Evolutionary conservation across 2,113 vertebrate species (phyloP), one percentile per base, ranked within the genome.

Genomic region (Maccullochella peelii): DNA sequence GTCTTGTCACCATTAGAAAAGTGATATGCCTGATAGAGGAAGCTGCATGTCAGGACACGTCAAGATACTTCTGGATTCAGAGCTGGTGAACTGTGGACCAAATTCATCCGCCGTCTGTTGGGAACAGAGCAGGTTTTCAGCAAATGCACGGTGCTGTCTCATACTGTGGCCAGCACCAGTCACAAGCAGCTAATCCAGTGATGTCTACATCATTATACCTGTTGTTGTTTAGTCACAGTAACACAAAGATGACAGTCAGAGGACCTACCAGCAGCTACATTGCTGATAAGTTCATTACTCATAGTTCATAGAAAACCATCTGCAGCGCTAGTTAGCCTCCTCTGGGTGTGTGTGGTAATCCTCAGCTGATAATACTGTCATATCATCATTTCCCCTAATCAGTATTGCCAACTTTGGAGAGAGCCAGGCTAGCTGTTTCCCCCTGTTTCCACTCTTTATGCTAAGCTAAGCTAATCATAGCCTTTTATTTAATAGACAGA

Each of bases 41-140:
- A 40, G 69, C 55, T 47, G 52, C 87, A 23, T 68, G 88, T 83
- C 15, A 14, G 52, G 63, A 77, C 85, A 63, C 8, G 54, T 50
- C 59, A 3, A 12, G 67, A 58, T 30, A 42, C 63, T 49, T 50
- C 55, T 47, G 7, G 25, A 47, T 58, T 82, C 70, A 74, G 74
- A 66, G 77, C 54, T 70, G 38, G 23, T 38, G 47, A 87, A 75
- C 71, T 57, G n/a, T 57, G 18, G 80, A 57, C 36, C 55, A 44
- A 61, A 70, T 82, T 68, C 1, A 2, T 20, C 36, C 25, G 14
- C 12, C 0, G 12, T 25, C 40, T 40, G 33, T 77, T 30, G 11
- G 20, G 16, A 65, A 16, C 75, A 73, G 15, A 80, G 55, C 83
- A 58, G 50, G 33, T 71, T 80, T 79, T 57, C 40, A 50, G 77